Evolutionary conservation across 2,888 invertebrate genomes (phyloP), one percentile per base, ranked within the genome.

Genomic region (Thereva nobilitata): DNA sequence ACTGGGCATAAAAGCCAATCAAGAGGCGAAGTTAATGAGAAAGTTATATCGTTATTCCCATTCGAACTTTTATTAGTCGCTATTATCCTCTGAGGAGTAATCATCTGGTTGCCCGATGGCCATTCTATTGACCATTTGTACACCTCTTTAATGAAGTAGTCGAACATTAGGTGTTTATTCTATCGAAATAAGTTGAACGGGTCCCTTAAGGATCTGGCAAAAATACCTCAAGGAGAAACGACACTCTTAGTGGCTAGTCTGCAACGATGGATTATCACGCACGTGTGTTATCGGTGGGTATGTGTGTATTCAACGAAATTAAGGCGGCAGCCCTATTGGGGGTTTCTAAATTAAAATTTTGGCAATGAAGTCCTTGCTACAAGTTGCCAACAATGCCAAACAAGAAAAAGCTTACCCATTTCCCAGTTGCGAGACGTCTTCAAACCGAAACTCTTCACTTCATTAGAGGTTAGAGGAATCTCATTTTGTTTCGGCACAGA

Each of bases 121-220:
- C 69, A 70, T 69, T 67, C 64, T 54, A 66, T 54, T 66, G 66
- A 66, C 70, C 69, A 68, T 68, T 68, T 68, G 67, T 68, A 67
- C 70, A 69, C 69, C 68, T 70, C 69, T 70, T 70, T 70, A 70
- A 70, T 70, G 70, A 70, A 70, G 69, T 70, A 69, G 66, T 64
- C 55, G 49, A 44, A 41, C 66, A 68, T 64, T 68, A 64, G 61
- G 66, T 68, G 64, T 68, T 68, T 68, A 56, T 63, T 63, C 55
- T 52, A 64, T 54, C 66, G 61, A 55, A 55, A 66, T 61, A 55
- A 52, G 61, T 53, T 54, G 44, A 57, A 65, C 57, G 59, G 12
- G 7, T 45, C 9, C 10, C 56, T 10, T 10, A 7, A 59, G 49
- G 37, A 47, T 37, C 59, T 49, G 34, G 34, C 49, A 47, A 38